Conservation (phyloP, 2,888 invertebrate genomes). For the Ametastegia equiseti region DNA sequence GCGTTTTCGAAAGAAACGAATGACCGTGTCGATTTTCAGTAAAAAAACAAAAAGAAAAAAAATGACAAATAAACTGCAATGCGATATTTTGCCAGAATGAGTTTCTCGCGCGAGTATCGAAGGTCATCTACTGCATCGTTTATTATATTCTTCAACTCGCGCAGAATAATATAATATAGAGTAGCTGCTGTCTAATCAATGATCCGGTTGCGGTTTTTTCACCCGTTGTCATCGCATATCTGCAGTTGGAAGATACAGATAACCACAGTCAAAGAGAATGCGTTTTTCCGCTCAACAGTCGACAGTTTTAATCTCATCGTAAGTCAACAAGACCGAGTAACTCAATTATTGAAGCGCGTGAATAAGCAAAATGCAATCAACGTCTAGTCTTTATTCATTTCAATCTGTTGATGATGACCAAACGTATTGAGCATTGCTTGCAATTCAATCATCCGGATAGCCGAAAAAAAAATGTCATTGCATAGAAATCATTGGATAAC, state of each 20-base stretch:
- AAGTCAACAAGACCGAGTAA: constrained; percentile 12
- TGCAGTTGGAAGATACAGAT: constrained; percentile 28
- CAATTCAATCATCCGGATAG: neutral
- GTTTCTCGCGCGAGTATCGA: no score
- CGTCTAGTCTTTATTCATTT: neutral
- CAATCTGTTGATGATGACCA: neutral
- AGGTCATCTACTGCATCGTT: neutral
- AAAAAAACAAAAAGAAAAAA: no score
- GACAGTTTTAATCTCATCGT: constrained; percentile 26
- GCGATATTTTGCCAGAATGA: neutral
- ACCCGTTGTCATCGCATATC: constrained; percentile 27
- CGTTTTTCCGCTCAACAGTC: constrained; percentile 8
- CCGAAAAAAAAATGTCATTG: neutral
- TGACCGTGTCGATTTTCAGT: neutral
- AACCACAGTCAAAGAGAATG: constrained; percentile 4
- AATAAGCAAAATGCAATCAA: constrained; percentile 15
- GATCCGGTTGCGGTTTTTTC: constrained; percentile 15
- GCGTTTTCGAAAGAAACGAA: constrained; percentile 1
- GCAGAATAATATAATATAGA: neutral
- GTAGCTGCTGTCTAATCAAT: constrained; percentile 3
- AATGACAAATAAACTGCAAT: neutral
- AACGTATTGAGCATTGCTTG: neutral
- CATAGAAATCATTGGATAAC: neutral
- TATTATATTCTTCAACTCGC: neutral
- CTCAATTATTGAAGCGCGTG: constrained; percentile 18